A percentile compares a stretch with the other conserved stretches of the same genome.
These are phyloP conservation scores for Nomia melanderi DNA, from an alignment of 1,140 invertebrate species.

Conservation along the genomic window DNA sequence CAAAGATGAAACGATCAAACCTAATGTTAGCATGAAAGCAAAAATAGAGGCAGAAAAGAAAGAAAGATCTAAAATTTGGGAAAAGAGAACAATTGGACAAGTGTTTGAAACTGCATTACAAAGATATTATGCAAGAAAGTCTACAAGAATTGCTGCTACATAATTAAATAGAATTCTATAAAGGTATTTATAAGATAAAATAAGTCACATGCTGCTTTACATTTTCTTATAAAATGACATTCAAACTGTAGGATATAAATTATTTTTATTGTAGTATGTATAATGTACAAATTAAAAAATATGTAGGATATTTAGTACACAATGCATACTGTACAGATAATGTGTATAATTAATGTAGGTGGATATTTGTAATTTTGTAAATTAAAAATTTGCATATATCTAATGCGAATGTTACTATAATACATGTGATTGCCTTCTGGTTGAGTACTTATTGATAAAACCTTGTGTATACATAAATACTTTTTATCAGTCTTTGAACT, in stretches of 20 bases:
- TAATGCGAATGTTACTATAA: not conserved
- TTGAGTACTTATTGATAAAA: not conserved
- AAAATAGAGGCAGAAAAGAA: constrained; percentile 58
- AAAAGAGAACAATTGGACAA: constrained; percentile 91
- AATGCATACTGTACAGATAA: constrained; percentile 25
- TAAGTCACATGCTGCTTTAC: not conserved
- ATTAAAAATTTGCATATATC: not conserved
- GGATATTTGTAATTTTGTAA: constrained; percentile 6
- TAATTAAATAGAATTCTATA: constrained; percentile 28
- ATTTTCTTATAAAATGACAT: not conserved
- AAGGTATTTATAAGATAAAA: not conserved
- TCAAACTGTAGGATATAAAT: constrained; percentile 3
- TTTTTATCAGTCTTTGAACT: constrained; percentile 4
- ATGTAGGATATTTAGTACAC: not conserved
- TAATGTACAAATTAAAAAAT: constrained; percentile 17
- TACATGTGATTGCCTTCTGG: not conserved
- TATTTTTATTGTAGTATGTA: constrained; percentile 15
- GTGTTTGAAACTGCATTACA: constrained; percentile 90
- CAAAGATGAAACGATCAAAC: constrained; percentile 73
- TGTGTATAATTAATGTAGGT: constrained; percentile 12
- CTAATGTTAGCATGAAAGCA: constrained; percentile 31
- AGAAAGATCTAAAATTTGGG: constrained; percentile 88
- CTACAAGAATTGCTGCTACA: constrained; percentile 60
- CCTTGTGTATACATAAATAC: not conserved
- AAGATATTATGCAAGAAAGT: constrained; percentile 90